These are phyloP conservation scores for Drosophila borealis DNA, from an alignment of 2,888 invertebrate genomes.

Conservation along the genomic window DNA sequence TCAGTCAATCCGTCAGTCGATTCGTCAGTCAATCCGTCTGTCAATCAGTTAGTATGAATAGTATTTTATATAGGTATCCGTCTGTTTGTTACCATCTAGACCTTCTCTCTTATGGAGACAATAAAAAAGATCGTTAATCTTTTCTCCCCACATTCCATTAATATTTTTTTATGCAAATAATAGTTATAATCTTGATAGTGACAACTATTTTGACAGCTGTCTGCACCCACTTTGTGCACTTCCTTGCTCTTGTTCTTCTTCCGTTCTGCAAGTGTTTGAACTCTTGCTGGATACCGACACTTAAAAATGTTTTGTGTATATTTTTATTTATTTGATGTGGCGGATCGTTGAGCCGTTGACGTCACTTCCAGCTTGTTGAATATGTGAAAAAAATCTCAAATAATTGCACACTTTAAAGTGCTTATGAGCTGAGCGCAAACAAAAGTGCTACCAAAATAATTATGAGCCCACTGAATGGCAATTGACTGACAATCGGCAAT, in stretches of 20 bases:
- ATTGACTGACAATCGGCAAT: conserved; percentile 40
- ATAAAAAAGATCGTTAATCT: background rate
- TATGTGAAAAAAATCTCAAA: conserved; percentile 41
- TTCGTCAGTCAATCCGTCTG: too few species aligned
- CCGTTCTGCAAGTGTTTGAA: conserved; percentile 27
- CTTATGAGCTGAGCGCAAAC: conserved; percentile 46
- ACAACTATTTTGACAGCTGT: conserved; percentile 26
- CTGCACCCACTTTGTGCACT: conserved; percentile 13
- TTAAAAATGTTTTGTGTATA: conserved; percentile 21
- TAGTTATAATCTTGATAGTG: conserved; percentile 1
- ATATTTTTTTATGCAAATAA: background rate
- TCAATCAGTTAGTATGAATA: too few species aligned
- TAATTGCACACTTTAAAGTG: conserved; percentile 72
- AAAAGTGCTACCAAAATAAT: conserved; percentile 29
- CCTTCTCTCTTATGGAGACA: too few species aligned
- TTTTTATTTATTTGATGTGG: conserved; percentile 13
- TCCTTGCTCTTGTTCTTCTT: conserved; percentile 34
- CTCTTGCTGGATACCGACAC: conserved; percentile 7
- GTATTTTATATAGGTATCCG: too few species aligned
- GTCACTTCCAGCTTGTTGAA: conserved; percentile 29
- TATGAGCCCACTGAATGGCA: conserved; percentile 26
- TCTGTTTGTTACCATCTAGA: too few species aligned
- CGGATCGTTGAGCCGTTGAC: conserved; percentile 31
- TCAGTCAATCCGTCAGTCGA: too few species aligned
- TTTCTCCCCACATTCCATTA: background rate